Percentiles rank a stretch among this genome's conserved stretches.
Evolutionary conservation across 2,113 vertebrate species (phyloP).

Genomic region (Varanus komodoensis): DNA sequence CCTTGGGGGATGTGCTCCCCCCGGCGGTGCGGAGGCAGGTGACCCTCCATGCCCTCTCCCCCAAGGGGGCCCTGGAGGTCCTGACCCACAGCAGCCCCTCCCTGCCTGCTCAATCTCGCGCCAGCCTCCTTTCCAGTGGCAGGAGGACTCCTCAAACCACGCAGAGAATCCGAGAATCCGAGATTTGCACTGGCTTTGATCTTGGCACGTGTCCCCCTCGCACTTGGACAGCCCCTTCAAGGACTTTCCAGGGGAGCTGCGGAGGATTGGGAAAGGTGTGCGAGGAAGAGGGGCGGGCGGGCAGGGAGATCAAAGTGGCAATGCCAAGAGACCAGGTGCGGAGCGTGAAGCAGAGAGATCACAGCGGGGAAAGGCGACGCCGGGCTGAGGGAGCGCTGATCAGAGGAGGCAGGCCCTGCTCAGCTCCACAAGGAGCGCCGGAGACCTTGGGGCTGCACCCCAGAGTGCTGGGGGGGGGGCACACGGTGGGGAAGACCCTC

Average conservation of each 20-base stretch:
- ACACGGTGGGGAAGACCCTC: too few species aligned
- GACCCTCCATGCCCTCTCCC: neutral
- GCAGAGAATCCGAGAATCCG: neutral
- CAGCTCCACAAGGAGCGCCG: too few species aligned
- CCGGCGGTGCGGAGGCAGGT: too few species aligned
- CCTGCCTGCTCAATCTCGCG: neutral
- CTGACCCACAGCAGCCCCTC: neutral
- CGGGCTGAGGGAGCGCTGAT: neutral
- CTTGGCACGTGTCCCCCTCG: neutral
- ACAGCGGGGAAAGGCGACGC: neutral
- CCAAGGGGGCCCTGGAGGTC: neutral
- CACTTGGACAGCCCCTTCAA: neutral
- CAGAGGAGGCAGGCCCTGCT: neutral
- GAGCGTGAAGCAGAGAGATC: conserved; percentile 1
- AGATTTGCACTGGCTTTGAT: conserved; percentile 15
- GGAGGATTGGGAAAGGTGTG: neutral
- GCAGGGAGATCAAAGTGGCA: conserved; percentile 47
- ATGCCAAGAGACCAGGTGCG: conserved; percentile 35
- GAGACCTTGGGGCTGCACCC: too few species aligned
- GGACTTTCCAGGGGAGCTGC: neutral
- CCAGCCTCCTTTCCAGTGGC: too few species aligned
- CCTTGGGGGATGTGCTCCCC: too few species aligned
- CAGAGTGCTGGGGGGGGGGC: too few species aligned
- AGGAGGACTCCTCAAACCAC: neutral
- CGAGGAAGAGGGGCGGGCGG: neutral